Base-by-base conservation (phyloP, 2,113 vertebrate genomes). In the Guaruba guarouba region DNA sequence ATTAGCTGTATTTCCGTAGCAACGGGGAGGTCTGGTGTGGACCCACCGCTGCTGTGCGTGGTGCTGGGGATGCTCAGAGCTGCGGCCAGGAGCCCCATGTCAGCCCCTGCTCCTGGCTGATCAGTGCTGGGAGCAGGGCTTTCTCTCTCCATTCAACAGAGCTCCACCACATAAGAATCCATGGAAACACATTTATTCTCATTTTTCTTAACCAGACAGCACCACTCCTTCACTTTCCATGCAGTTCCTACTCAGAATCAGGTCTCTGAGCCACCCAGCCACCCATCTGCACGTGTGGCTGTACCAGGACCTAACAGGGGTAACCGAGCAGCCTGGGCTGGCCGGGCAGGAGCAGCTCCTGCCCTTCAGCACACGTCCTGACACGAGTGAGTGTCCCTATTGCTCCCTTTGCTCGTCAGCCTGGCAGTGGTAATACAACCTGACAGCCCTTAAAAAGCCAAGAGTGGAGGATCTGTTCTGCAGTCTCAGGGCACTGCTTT, bases 171-270 rank as follows among this genome's bases (percentile, higher is more conserved):
- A 4, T 8, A 17, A 5, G 7, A 29, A 43, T 46, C 77, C 27
- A 0, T 52, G 5, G 10, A 33, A 20, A 11, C n/a, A 17, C 2
- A 0, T 5, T 35, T 4, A 31, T 29, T 33, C 68, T 39, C 33
- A 0, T 35, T 33, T 75, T 9, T 68, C 55, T 71, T 6, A 14
- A 2, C 9, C n/a, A 7, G 41, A 1, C 6, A 22, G 39, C 61
- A 48, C 28, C 23, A 9, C 48, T 43, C 16, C 37, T 12, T 10
- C 7, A 4, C 66, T 18, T 37, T 5, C 52, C 0, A 1, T 33
- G 9, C 5, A 13, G 3, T 33, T 8, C 15, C 61, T 18, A 0
- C 43, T 5, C 9, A 0, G 4, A 2, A 1, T 5, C 20, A 1
- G 35, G 4, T 1, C 57, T 46, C 51, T 0, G 80, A 43, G 46